phyloP scores from a whole-genome alignment of 2,888 invertebrate species.

The Baccha elongata region DNA sequence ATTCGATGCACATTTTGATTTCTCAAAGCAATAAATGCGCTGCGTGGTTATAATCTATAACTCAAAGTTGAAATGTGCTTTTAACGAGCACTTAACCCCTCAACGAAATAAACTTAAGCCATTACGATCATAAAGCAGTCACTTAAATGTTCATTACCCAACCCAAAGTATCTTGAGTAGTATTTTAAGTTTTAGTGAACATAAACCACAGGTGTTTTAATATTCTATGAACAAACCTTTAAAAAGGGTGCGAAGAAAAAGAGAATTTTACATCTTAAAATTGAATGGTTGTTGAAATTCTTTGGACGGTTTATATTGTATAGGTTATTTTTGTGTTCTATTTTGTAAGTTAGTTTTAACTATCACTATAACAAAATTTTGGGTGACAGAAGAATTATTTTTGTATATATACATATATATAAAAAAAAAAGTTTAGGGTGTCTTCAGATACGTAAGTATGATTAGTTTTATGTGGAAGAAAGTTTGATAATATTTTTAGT shows the following conservation, averaged over 20 bases:
- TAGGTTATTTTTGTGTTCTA: too few species aligned
- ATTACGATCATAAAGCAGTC: conserved; percentile 57
- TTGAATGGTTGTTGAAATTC: not conserved
- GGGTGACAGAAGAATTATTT: too few species aligned
- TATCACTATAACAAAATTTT: too few species aligned
- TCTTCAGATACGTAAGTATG: too few species aligned
- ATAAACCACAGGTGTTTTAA: conserved; percentile 31
- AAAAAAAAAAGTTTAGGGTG: too few species aligned
- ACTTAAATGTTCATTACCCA: conserved; percentile 56
- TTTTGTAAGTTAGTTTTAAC: too few species aligned
- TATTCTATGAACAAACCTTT: not conserved
- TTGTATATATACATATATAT: too few species aligned
- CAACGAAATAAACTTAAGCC: conserved; percentile 40
- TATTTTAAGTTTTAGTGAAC: conserved; percentile 21
- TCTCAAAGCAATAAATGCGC: conserved; percentile 18
- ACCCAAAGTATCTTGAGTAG: not conserved
- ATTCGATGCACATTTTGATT: conserved; percentile 50
- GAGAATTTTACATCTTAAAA: conserved; percentile 6
- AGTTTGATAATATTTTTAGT: too few species aligned
- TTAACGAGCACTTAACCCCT: conserved; percentile 57
- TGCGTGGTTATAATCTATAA: conserved; percentile 32
- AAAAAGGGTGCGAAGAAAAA: conserved; percentile 1
- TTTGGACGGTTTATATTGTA: too few species aligned
- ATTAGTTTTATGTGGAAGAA: too few species aligned
- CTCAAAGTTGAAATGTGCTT: conserved; percentile 32